Evolutionary conservation across 1,140 invertebrate species (phyloP).

Genomic region (Pentalonia nigronervosa): DNA sequence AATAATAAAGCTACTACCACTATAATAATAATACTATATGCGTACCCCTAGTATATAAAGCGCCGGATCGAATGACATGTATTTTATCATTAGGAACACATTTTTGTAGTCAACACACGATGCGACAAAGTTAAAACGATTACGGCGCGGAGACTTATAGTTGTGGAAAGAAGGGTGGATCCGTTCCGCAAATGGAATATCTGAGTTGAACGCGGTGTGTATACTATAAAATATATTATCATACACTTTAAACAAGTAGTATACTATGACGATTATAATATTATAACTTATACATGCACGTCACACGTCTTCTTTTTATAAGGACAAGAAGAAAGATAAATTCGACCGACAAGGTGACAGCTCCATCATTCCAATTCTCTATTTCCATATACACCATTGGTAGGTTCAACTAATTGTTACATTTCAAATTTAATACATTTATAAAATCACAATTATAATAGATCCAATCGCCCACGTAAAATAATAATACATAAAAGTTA

Average conservation of each 20-base stretch:
- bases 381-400: background rate
- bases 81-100: slow-evolving; percentile 19
- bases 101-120: slow-evolving; percentile 25
- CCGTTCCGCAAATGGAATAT: background rate
- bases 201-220: slow-evolving; percentile 6
- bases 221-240: background rate
- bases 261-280: slow-evolving; percentile 5
- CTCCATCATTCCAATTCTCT: background rate
- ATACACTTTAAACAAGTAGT: background rate
- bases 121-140: background rate
- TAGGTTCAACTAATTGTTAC: background rate
- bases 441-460: background rate
- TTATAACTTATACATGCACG: background rate
- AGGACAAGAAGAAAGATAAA: background rate
- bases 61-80: background rate
- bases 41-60: background rate
- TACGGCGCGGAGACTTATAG: background rate
- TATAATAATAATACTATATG: background rate
- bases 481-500: background rate
- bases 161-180: background rate
- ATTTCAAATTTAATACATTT: background rate
- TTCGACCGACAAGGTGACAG: background rate
- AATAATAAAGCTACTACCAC: background rate
- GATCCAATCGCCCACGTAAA: background rate
- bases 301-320: background rate